Evolutionary conservation across 2,113 vertebrate genomes (phyloP).

Genomic region (Myiozetetes cayanensis): DNA sequence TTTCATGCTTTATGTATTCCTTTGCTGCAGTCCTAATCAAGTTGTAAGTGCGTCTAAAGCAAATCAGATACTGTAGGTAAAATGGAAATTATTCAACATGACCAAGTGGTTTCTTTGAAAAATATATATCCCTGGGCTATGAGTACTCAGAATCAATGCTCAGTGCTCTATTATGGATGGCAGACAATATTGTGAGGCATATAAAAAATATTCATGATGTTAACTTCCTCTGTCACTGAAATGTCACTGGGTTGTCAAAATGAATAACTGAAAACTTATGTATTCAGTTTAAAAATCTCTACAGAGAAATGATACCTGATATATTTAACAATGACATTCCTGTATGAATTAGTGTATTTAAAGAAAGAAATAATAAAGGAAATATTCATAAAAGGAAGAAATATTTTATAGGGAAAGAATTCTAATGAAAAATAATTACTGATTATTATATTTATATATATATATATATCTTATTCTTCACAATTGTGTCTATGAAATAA

Average conservation of each 20-base stretch:
- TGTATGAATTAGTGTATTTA: not conserved
- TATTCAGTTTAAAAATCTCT: not conserved
- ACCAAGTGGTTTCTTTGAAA: slow-evolving; percentile 28
- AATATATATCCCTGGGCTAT: slow-evolving; percentile 25
- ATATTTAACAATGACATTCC: not conserved
- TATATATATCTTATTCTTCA: too few species aligned
- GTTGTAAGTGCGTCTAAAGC: slow-evolving; percentile 24
- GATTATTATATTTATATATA: too few species aligned
- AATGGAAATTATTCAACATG: slow-evolving; percentile 30
- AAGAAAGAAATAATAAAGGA: not conserved
- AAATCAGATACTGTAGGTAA: slow-evolving; percentile 47
- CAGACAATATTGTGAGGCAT: not conserved
- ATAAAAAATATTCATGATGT: not conserved
- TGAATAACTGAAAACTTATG: not conserved
- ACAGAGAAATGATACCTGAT: not conserved
- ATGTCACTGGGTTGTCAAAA: slow-evolving; percentile 21
- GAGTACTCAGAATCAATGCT: slow-evolving; percentile 23
- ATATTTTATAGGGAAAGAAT: not conserved
- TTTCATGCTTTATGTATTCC: slow-evolving; percentile 11
- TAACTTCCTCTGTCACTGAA: slow-evolving; percentile 31
- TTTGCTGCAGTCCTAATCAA: slow-evolving; percentile 22
- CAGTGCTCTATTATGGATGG: not conserved
- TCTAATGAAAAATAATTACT: not conserved
- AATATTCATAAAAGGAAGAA: not conserved
- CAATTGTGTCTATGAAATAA: not conserved